Percentiles rank a stretch among this genome's conserved stretches.
Conservation (phyloP, 2,888 invertebrate genomes). For the Chrysolina oricalcia region DNA sequence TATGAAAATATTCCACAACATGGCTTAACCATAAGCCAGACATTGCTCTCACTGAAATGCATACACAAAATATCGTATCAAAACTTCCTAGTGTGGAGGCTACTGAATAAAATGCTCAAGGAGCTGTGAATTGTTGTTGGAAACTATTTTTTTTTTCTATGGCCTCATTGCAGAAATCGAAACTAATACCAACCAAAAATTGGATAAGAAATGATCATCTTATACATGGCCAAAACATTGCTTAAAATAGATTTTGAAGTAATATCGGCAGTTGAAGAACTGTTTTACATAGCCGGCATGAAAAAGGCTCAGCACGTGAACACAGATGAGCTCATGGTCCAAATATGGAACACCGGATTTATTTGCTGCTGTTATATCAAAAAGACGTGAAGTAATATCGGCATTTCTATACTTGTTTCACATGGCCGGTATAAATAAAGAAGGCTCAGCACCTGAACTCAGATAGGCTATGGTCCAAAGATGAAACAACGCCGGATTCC, state of each 20-base stretch:
- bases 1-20: no score
- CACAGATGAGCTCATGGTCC: conserved; percentile 55
- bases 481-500: no score
- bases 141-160: conserved; percentile 17
- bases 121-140: conserved; percentile 35
- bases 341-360: no score
- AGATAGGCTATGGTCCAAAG: conserved; percentile 55
- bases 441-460: no score
- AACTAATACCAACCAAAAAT: conserved; percentile 51
- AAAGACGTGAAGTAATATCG: no score
- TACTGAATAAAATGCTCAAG: conserved; percentile 46
- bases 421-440: no score
- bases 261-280: conserved; percentile 55
- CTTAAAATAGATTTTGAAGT: neutral
- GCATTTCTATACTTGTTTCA: no score
- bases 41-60: no score
- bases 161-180: conserved; percentile 41
- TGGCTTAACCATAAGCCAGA: no score
- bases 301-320: conserved; percentile 52
- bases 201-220: conserved; percentile 34
- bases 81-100: no score
- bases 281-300: conserved; percentile 59
- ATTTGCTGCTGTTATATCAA: no score
- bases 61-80: no score
- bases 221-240: neutral